Conservation (phyloP, 37 sponge, comb jelly and placozoan genomes). For the Mnemiopsis leidyi region DNA sequence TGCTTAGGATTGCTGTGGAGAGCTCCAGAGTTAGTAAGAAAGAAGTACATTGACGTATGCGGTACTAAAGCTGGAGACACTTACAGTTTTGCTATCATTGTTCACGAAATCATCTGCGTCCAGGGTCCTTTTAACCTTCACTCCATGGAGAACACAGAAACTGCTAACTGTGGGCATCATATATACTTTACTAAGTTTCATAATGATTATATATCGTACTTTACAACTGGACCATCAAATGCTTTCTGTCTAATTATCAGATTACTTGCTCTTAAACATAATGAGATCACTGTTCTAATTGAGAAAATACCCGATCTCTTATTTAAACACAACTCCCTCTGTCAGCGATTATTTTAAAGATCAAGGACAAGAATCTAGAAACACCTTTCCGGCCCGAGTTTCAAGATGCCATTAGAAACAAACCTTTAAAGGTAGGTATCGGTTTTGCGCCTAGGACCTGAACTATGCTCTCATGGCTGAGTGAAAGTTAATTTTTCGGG, state of each 20-base stretch:
- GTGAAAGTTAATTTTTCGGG: no score
- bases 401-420: neutral
- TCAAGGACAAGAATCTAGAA: neutral
- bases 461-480: no score
- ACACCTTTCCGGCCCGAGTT: neutral
- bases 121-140: neutral
- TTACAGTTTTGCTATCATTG: slow-evolving; percentile 10
- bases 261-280: no score
- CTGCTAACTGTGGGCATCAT: neutral
- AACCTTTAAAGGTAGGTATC: neutral
- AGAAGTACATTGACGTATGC: neutral
- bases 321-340: no score
- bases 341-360: neutral
- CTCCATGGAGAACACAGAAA: neutral
- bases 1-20: slow-evolving; percentile 7
- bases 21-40: neutral
- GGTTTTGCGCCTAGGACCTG: no score
- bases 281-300: no score
- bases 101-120: neutral
- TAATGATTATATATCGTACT: no score
- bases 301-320: no score
- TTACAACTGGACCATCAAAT: no score
- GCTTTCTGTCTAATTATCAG: no score
- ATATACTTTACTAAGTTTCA: no score
- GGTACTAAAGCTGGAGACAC: neutral